These are phyloP conservation scores for Mustela nigripes DNA, from an alignment of 2,113 vertebrate genomes.

Conservation along the genomic window DNA sequence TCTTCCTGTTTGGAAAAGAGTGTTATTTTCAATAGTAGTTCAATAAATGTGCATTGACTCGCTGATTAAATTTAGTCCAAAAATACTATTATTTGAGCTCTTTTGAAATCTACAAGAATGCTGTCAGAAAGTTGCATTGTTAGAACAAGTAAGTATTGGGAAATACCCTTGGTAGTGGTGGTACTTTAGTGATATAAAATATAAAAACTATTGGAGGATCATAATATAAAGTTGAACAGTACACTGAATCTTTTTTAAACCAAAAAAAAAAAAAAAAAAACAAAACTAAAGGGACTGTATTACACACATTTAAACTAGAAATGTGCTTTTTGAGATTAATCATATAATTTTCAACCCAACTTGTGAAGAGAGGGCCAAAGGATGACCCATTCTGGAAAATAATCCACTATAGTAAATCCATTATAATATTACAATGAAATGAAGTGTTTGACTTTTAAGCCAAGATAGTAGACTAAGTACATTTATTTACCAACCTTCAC, in stretches of 20 bases:
- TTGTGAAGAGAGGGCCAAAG: conserved; percentile 12
- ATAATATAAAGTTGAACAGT: conserved; percentile 11
- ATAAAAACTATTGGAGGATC: neutral
- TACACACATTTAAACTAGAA: neutral
- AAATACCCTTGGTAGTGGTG: conserved; percentile 34
- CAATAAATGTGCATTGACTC: conserved; percentile 66
- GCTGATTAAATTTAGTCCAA: conserved; percentile 66
- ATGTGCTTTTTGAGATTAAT: conserved; percentile 25
- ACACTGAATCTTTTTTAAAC: conserved; percentile 7
- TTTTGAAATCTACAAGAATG: conserved; percentile 72
- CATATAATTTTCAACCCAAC: neutral
- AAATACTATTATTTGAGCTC: conserved; percentile 71
- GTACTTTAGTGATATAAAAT: neutral
- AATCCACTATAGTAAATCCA: neutral
- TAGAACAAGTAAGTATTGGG: conserved; percentile 44
- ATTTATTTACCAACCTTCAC: neutral
- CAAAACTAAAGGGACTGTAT: neutral
- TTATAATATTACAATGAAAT: neutral
- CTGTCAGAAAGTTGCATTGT: conserved; percentile 60
- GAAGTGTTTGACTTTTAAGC: conserved; percentile 20
- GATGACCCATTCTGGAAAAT: neutral
- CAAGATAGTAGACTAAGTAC: neutral
- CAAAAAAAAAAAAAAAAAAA: neutral
- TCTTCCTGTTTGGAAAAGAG: conserved; percentile 66
- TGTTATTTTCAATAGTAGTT: conserved; percentile 71